Conservation (phyloP, 2,888 invertebrate species). For the Parnassius smintheus region DNA sequence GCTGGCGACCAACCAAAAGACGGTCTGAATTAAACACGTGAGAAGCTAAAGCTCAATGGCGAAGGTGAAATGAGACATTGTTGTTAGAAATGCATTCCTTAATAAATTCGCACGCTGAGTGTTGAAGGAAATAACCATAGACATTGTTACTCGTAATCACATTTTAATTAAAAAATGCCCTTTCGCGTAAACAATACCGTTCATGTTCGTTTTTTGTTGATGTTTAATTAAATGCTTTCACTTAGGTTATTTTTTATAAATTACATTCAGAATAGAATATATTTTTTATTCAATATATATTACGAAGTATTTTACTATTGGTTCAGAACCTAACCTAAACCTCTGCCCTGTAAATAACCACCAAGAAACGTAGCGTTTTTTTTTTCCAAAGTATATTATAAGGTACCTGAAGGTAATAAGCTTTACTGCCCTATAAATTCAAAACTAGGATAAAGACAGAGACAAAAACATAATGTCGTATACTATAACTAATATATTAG, state of each 20-base stretch:
- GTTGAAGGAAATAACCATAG: constrained; percentile 39
- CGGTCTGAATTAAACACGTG: constrained; percentile 39
- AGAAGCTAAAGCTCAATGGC: constrained; percentile 46
- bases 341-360: too few relatives aligned
- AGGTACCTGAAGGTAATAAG: too few relatives aligned
- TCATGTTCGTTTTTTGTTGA: constrained; percentile 17
- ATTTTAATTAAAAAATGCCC: constrained; percentile 51
- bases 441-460: too few relatives aligned
- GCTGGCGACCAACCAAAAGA: constrained; percentile 16
- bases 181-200: constrained; percentile 38
- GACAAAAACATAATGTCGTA: too few relatives aligned
- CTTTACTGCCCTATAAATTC: too few relatives aligned
- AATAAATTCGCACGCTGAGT: constrained; percentile 34
- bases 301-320: too few relatives aligned
- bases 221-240: constrained; percentile 23
- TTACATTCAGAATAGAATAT: background rate
- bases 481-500: too few relatives aligned
- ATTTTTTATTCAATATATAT: too few relatives aligned
- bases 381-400: too few relatives aligned
- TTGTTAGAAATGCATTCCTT: constrained; percentile 36
- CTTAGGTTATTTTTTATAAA: background rate
- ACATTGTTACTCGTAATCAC: constrained; percentile 47
- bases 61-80: constrained; percentile 55
- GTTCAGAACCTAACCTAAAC: too few relatives aligned
- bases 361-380: too few relatives aligned